Percentiles rank a stretch among this genome's conserved stretches.
phyloP scores from a whole-genome alignment of 2,888 invertebrate genomes.

The Cheilosia grossa region DNA sequence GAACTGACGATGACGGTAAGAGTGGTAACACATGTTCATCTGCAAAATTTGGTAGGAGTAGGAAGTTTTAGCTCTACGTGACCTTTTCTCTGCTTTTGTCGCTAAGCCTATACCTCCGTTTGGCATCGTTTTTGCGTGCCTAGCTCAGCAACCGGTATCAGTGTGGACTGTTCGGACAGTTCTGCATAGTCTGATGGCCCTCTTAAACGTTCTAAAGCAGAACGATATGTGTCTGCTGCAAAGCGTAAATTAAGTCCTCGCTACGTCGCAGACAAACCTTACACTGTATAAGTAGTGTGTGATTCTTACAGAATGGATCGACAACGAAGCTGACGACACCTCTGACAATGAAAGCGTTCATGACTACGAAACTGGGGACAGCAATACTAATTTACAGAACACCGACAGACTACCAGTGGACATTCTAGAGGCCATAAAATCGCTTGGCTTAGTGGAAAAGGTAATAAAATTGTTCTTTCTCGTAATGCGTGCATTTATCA shows the following conservation, averaged over 20 bases:
- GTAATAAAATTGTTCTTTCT: constrained; percentile 78
- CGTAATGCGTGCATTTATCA: not conserved
- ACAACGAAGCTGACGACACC: constrained; percentile 83
- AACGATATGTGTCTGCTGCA: too few species aligned
- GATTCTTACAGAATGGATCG: constrained; percentile 79
- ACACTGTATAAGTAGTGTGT: too few species aligned
- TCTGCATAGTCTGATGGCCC: too few species aligned
- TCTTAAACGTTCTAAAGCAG: too few species aligned
- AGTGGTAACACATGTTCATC: not conserved
- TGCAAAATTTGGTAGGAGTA: not conserved
- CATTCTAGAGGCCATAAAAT: constrained; percentile 86
- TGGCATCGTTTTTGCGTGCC: too few species aligned
- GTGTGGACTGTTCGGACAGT: too few species aligned
- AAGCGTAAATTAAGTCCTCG: too few species aligned
- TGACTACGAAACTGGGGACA: constrained; percentile 80
- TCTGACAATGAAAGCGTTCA: constrained; percentile 83
- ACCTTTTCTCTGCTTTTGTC: too few species aligned
- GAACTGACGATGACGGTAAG: constrained; percentile 85
- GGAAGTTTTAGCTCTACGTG: too few species aligned
- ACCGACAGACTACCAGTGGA: constrained; percentile 85
- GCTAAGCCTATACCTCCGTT: too few species aligned
- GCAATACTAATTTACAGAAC: constrained; percentile 76
- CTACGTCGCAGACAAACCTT: too few species aligned
- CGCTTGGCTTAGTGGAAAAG: constrained; percentile 86
- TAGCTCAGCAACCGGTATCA: too few species aligned